Conservation (phyloP, 2,888 invertebrate species). For the Drosophila limbata region DNA sequence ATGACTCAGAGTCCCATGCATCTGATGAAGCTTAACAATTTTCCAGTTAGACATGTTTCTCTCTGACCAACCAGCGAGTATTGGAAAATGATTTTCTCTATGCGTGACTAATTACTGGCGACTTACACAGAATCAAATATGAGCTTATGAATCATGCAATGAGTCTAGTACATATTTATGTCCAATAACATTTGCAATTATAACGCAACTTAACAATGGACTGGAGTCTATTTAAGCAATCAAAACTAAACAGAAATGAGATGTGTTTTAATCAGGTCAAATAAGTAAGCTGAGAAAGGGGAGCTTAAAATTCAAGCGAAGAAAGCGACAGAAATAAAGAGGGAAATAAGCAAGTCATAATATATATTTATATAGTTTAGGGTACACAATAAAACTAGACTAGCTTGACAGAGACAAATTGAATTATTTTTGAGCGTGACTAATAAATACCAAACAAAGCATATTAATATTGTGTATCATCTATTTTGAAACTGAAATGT, state of each 20-base stretch:
- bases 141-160: constrained; percentile 41
- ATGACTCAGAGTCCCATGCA: constrained; percentile 8
- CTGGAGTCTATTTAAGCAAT: constrained; percentile 19
- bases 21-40: constrained; percentile 1
- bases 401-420: background rate
- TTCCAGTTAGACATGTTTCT: background rate
- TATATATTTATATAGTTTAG: background rate
- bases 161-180: background rate
- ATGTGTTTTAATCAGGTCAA: constrained; percentile 20
- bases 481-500: background rate
- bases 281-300: background rate
- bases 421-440: background rate
- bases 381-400: background rate
- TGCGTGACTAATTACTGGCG: constrained; percentile 49
- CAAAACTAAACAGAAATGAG: constrained; percentile 7
- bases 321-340: background rate
- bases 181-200: constrained; percentile 24
- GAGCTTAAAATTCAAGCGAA: background rate
- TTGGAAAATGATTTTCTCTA: constrained; percentile 16
- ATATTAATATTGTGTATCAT: background rate
- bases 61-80: background rate
- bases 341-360: background rate
- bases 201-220: background rate
- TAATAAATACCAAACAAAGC: background rate
- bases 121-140: constrained; percentile 31